Conservation (phyloP, 1,140 invertebrate genomes). For the Drosophila varians region DNA sequence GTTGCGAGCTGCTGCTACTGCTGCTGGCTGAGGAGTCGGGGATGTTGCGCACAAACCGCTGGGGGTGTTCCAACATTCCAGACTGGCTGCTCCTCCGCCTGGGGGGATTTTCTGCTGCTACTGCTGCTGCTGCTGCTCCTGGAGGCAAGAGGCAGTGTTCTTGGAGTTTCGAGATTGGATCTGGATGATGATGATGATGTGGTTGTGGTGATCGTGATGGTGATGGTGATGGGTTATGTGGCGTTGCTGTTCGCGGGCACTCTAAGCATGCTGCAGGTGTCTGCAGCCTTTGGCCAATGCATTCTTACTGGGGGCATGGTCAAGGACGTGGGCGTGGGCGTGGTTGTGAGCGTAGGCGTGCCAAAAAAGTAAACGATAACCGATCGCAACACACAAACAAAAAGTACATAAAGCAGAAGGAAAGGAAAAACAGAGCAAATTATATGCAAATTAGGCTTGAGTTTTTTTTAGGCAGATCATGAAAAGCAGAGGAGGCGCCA, state of each 20-base stretch:
- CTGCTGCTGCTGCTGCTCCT: conserved; percentile 29
- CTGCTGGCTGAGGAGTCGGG: conserved; percentile 79
- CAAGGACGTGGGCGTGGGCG: conserved; percentile 13
- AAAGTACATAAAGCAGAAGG: conserved; percentile 9
- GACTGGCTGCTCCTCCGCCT: conserved; percentile 63
- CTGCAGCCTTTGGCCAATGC: conserved; percentile 37
- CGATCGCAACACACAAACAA: conserved; percentile 16
- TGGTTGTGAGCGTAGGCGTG: conserved; percentile 27
- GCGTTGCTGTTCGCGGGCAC: conserved; percentile 19
- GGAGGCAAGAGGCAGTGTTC: conserved; percentile 30
- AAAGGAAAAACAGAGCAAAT: conserved; percentile 20
- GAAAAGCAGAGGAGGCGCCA: neutral
- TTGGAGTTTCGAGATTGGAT: conserved; percentile 12
- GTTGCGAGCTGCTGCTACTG: conserved; percentile 52
- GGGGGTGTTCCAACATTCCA: conserved; percentile 84
- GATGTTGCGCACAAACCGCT: conserved; percentile 83
- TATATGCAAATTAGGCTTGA: conserved; percentile 32
- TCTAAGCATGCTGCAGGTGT: conserved; percentile 31
- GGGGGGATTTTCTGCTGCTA: conserved; percentile 35
- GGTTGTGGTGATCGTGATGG: conserved; percentile 15
- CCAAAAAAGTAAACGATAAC: conserved; percentile 36
- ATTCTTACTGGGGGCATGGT: conserved; percentile 40
- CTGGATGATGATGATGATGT: conserved; percentile 26
- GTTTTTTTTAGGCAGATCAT: conserved; percentile 6
- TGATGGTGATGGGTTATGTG: conserved; percentile 29